Evolutionary conservation across 2,888 invertebrate genomes (phyloP).

Genomic region (Euspilapteryx auroguttella): DNA sequence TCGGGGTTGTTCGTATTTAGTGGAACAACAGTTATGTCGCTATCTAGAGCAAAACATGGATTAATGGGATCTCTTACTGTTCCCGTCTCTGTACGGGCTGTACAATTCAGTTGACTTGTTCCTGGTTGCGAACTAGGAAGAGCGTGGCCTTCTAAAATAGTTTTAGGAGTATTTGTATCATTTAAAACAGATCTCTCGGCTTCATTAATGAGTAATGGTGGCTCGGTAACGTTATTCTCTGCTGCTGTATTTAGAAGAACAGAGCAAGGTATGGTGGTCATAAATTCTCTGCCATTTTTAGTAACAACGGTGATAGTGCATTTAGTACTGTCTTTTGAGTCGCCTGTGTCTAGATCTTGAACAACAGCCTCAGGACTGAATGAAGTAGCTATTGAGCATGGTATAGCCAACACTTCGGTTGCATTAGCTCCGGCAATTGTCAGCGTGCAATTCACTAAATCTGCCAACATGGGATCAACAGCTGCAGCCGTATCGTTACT

Average conservation of each 20-base stretch:
- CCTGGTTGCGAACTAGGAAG: slow-evolving; percentile 12
- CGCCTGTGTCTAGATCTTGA: slow-evolving; percentile 22
- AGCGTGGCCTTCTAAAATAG: slow-evolving; percentile 8
- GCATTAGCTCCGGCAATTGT: slow-evolving; percentile 35
- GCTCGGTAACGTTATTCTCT: slow-evolving; percentile 51
- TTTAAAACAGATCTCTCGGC: slow-evolving; percentile 9
- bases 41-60: slow-evolving; percentile 33
- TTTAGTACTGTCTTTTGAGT: slow-evolving; percentile 32
- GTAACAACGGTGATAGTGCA: slow-evolving; percentile 45
- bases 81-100: slow-evolving; percentile 20
- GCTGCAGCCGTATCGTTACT: slow-evolving; percentile 24
- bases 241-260: slow-evolving; percentile 42
- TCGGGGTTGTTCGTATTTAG: slow-evolving; percentile 9
- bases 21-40: slow-evolving; percentile 41
- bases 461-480: slow-evolving; percentile 34
- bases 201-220: slow-evolving; percentile 13
- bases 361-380: slow-evolving; percentile 46
- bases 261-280: slow-evolving; percentile 52
- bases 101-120: slow-evolving; percentile 27
- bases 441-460: slow-evolving; percentile 45
- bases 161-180: slow-evolving; percentile 12
- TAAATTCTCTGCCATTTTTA: slow-evolving; percentile 37
- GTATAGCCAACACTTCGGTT: slow-evolving; percentile 47
- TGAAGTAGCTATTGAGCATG: slow-evolving; percentile 52
- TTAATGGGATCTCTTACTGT: slow-evolving; percentile 40